These are phyloP conservation scores for Danio aesculapii DNA, from an alignment of 2,797 vertebrate genomes.

Conservation along the genomic window DNA sequence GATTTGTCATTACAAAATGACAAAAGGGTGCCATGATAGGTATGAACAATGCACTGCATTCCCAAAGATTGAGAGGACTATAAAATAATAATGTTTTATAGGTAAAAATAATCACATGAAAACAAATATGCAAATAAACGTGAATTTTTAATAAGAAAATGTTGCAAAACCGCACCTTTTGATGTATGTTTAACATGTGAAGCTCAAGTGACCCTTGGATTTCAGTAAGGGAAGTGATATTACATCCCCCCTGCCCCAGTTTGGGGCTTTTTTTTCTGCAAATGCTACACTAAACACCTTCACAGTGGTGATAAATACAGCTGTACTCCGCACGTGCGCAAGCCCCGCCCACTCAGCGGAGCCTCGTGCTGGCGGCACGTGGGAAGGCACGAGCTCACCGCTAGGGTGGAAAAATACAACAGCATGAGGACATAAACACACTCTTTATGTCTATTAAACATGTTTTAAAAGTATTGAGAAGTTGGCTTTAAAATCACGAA, in stretches of 20 bases:
- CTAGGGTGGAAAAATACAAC: not conserved
- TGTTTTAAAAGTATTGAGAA: not conserved
- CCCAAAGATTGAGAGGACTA: not conserved
- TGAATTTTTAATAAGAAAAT: too few relatives aligned
- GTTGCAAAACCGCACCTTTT: too few relatives aligned
- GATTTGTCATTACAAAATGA: not conserved
- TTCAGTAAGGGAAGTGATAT: too few relatives aligned
- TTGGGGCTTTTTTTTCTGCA: not conserved
- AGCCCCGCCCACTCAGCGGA: not conserved
- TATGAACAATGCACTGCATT: not conserved
- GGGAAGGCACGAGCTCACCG: not conserved
- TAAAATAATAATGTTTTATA: too few relatives aligned
- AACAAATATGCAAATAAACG: too few relatives aligned
- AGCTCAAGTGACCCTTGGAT: not conserved
- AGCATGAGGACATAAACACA: not conserved
- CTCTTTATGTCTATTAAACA: too few relatives aligned
- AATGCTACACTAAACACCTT: not conserved
- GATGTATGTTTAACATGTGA: not conserved
- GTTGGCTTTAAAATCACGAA: too few relatives aligned
- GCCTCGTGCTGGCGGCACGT: not conserved
- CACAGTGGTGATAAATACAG: not conserved
- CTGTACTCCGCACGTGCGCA: constrained; percentile 17
- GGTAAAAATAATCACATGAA: too few relatives aligned
- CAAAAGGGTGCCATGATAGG: not conserved
- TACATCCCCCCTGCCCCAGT: not conserved